These are phyloP conservation scores for Orgyia antiqua DNA, from an alignment of 2,888 invertebrate genomes.

Conservation along the genomic window DNA sequence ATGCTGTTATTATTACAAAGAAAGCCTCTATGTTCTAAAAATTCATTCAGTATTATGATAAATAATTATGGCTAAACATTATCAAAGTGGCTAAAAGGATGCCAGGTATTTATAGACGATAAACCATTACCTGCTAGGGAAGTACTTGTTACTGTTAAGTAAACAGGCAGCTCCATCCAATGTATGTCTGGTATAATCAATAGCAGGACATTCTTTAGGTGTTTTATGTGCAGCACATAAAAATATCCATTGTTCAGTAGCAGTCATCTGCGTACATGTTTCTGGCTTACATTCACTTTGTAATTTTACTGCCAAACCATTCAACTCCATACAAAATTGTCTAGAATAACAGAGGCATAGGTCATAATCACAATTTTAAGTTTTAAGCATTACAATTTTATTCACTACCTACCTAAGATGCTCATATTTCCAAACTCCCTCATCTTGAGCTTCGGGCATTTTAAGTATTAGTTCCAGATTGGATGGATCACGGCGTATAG, in stretches of 20 bases:
- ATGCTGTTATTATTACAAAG: no score
- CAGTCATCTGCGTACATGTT: slow-evolving; percentile 99
- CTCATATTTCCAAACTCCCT: slow-evolving; percentile 99
- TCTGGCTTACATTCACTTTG: slow-evolving; percentile 98
- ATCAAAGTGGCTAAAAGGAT: no score
- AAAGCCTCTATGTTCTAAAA: no score
- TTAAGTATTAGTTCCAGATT: slow-evolving; percentile 96
- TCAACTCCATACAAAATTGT: slow-evolving; percentile 99
- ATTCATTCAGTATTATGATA: no score
- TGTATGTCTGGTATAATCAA: slow-evolving; percentile 99
- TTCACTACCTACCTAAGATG: slow-evolving; percentile 96
- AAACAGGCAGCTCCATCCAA: slow-evolving; percentile 99
- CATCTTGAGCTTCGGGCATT: slow-evolving; percentile 98
- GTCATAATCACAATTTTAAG: not conserved
- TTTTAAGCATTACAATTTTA: not conserved
- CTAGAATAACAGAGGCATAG: slow-evolving; percentile 70
- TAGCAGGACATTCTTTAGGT: slow-evolving; percentile 99
- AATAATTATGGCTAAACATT: no score
- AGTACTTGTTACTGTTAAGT: slow-evolving; percentile 99
- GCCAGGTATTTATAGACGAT: no score
- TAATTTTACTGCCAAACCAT: slow-evolving; percentile 97
- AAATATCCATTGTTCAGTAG: slow-evolving; percentile 99
- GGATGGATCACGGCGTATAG: slow-evolving; percentile 94
- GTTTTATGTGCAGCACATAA: slow-evolving; percentile 99
- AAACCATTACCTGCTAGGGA: slow-evolving; percentile 98